phyloP scores from a whole-genome alignment of 2,113 vertebrate genomes.

The Siniperca knerii region DNA sequence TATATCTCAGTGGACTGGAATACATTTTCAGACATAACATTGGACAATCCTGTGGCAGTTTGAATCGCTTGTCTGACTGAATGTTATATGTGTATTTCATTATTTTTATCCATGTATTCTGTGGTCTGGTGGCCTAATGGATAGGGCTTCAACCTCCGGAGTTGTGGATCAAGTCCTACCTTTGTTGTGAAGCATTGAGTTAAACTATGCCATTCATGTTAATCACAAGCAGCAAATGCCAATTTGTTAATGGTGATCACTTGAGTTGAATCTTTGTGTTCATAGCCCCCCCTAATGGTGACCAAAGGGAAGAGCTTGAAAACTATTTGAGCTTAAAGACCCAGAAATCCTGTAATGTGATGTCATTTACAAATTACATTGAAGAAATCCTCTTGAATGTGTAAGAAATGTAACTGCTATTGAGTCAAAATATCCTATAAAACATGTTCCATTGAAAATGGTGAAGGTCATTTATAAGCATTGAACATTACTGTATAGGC shows the following conservation, averaged over 20 bases:
- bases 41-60: not conserved
- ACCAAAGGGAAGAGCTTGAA: not conserved
- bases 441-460: not conserved
- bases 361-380: not conserved
- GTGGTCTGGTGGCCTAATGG: slow-evolving; percentile 96
- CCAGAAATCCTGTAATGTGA: not conserved
- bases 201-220: not conserved
- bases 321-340: not conserved
- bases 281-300: not conserved
- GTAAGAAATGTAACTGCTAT: not conserved
- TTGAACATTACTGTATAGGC: not conserved
- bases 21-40: not conserved
- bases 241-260: not conserved
- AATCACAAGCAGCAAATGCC: not conserved
- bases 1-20: not conserved
- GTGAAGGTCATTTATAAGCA: slow-evolving; percentile 15
- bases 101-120: no score
- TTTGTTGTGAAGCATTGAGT: not conserved
- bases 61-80: not conserved
- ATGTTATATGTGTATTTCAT: no score
- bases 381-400: not conserved
- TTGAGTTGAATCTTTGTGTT: no score
- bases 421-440: not conserved
- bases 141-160: slow-evolving; percentile 98
- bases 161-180: slow-evolving; percentile 80